Evolutionary conservation across 2,113 vertebrate species (phyloP).

Genomic region (Benitochromis conjunctus): DNA sequence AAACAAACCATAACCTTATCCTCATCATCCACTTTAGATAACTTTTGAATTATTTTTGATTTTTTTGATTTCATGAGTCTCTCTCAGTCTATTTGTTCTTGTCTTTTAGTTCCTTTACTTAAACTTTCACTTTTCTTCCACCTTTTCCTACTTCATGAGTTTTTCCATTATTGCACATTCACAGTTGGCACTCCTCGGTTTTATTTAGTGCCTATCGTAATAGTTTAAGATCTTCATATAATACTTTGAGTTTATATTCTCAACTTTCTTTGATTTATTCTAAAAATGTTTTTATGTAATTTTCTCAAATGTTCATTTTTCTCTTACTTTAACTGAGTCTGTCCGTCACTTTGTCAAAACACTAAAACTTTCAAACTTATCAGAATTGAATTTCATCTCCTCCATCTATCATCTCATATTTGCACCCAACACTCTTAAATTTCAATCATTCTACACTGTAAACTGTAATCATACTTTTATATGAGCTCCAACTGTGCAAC

Average conservation of each 20-base stretch:
- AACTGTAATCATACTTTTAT: not conserved
- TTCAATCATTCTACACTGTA: not conserved
- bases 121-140: not conserved
- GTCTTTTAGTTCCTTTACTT: not conserved
- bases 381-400: not conserved
- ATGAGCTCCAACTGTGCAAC: not conserved
- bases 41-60: rapidly evolving
- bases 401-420: rapidly evolving
- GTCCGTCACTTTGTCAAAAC: not conserved
- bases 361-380: not conserved
- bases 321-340: not conserved
- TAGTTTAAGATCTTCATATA: not conserved
- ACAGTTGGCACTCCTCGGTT: not conserved
- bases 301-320: not conserved
- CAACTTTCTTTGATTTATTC: not conserved
- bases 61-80: too few species aligned
- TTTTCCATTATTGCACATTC: not conserved
- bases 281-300: not conserved
- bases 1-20: not conserved
- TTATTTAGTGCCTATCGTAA: not conserved
- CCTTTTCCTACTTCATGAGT: not conserved
- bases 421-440: not conserved
- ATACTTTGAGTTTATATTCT: not conserved
- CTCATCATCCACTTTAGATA: not conserved
- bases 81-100: not conserved